phyloP scores from a whole-genome alignment of 2,888 invertebrate species.

The Hydriomena furcata region DNA sequence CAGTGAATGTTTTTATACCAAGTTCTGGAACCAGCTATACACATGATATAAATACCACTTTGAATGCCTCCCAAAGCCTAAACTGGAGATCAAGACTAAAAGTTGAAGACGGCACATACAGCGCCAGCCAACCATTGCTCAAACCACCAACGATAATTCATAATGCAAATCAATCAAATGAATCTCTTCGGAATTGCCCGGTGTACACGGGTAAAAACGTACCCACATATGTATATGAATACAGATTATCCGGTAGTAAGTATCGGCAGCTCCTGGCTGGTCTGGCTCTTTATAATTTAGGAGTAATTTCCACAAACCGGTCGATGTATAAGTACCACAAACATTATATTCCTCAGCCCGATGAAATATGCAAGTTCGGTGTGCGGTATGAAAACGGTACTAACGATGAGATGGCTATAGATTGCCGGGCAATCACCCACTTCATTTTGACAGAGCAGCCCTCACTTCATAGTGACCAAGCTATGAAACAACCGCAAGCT shows the following conservation, averaged over 20 bases:
- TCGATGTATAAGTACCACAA: conserved; percentile 14
- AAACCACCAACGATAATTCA: conserved; percentile 17
- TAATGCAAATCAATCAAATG: conserved; percentile 8
- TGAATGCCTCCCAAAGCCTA: conserved; percentile 1
- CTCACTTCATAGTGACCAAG: not conserved
- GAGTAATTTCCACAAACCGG: conserved; percentile 19
- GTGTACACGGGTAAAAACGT: conserved; percentile 25
- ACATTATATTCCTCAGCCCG: conserved; percentile 21
- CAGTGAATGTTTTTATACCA: not conserved
- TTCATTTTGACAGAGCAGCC: conserved; percentile 26
- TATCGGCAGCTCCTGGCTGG: conserved; percentile 35
- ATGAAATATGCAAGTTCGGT: conserved; percentile 35
- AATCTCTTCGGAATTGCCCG: conserved; percentile 19
- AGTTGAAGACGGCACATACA: conserved; percentile 7
- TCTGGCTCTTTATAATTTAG: conserved; percentile 36
- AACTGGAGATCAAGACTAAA: conserved; percentile 7
- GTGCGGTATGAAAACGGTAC: conserved; percentile 24
- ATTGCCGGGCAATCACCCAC: conserved; percentile 33
- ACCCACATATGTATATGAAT: conserved; percentile 35
- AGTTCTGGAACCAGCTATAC: not conserved
- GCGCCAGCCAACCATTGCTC: conserved; percentile 7
- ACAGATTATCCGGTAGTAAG: conserved; percentile 33
- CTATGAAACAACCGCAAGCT: not conserved
- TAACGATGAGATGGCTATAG: conserved; percentile 32
- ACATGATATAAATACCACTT: not conserved